These are phyloP conservation scores for Hippocampus comes DNA, from an alignment of 2,113 vertebrate species.

Conservation along the genomic window DNA sequence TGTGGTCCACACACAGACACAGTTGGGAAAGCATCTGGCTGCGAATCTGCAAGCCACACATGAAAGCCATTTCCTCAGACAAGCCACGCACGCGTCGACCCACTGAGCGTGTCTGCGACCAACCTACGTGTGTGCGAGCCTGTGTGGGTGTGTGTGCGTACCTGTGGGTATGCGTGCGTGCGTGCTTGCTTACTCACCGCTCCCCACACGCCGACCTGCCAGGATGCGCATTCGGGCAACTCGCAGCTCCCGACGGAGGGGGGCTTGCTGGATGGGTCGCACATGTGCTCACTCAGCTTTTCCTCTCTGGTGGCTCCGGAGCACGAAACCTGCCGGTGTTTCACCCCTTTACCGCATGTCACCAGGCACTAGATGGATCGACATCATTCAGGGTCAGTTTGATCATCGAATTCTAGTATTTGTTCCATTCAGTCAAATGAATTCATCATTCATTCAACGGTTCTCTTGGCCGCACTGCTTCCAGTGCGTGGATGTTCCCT, in stretches of 20 bases:
- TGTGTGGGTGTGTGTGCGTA: slow-evolving; percentile 20
- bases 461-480: too few relatives aligned
- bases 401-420: neutral
- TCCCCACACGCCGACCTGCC: slow-evolving; percentile 92
- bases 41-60: slow-evolving; percentile 25
- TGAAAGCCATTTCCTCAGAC: slow-evolving; percentile 50
- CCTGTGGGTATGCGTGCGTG: neutral
- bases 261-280: slow-evolving; percentile 78
- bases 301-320: slow-evolving; percentile 69
- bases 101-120: slow-evolving; percentile 4
- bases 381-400: too few relatives aligned
- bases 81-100: slow-evolving; percentile 31
- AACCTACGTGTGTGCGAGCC: slow-evolving; percentile 4
- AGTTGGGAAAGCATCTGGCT: neutral
- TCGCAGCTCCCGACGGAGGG: slow-evolving; percentile 75
- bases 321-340: slow-evolving; percentile 84
- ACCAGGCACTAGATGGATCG: slow-evolving; percentile 76
- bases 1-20: neutral
- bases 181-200: slow-evolving; percentile 68
- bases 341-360: slow-evolving; percentile 87
- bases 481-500: too few relatives aligned
- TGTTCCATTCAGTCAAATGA: neutral
- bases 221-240: slow-evolving; percentile 81
- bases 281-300: slow-evolving; percentile 79
- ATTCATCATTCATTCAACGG: neutral